Base-by-base conservation (phyloP, 2,113 vertebrate species). In the Synodontis membranacea region DNA sequence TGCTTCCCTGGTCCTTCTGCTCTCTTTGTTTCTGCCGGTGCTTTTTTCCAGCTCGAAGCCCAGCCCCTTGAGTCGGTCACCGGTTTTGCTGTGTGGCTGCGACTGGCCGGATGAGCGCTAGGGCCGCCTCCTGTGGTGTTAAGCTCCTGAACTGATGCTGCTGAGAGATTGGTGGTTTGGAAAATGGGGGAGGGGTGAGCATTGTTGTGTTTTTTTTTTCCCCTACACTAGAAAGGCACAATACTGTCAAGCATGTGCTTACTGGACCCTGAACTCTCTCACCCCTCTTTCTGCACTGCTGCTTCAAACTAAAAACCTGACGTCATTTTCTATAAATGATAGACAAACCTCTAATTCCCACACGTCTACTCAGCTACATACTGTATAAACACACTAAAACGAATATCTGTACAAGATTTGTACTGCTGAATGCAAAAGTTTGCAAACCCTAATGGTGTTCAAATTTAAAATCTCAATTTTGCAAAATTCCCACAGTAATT, bases 161-260 rank as follows among this genome's bases (percentile, higher is more conserved):
- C 76, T 86, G 62, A 15, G 42, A 85, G 72, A 66, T 82, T 58
- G 39, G 80, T 31, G 37, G 82, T 89, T 62, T 86, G 72, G 79
- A 88, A 84, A 86, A 54, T 56, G 78, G 82, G 66, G 62, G 78
- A 82, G 83, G 82, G 80, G 70, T 86, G 86, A 46, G 52, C 11
- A 5, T n/a, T 76, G 23, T 19, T 78, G 14, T 46, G 14, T 58
- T 52, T 31, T 56, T 70, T 50, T 84, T 37, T 39, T 64, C 52
- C n/a, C 5, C 17, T 19, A 31, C 0, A 23, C 48, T 84, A 80
- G n/a, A 88, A 86, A 75, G 34, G 81, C 80, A 90, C 87, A 90
- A 88, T 88, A 83, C 82, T 39, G 82, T 88, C 81, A 86, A 62
- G 64, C 70, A 78, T 58, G 85, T 84, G 82, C 72, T 85, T 52